Evolutionary conservation across 2,888 invertebrate genomes (phyloP).

Genomic region (Drosophila emarginata): DNA sequence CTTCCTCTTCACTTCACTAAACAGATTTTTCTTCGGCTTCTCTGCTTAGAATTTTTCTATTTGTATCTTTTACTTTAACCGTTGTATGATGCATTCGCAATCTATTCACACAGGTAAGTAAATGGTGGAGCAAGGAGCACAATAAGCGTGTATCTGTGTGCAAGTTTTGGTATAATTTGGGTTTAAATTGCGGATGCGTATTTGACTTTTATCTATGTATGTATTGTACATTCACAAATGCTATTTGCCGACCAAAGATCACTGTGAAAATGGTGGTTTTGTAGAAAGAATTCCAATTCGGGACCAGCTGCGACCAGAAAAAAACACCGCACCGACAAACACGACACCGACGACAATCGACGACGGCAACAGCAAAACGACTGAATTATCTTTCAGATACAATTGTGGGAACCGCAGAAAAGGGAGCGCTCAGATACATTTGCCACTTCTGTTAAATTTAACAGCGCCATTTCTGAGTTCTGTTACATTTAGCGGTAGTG

Average conservation of each 20-base stretch:
- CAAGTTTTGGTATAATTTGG: conserved; percentile 20
- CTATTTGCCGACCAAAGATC: conserved; percentile 52
- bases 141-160: conserved; percentile 28
- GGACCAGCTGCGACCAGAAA: conserved; percentile 50
- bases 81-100: conserved; percentile 66
- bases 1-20: conserved; percentile 69
- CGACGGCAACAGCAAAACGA: conserved; percentile 68
- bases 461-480: neutral
- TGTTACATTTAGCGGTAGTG: neutral
- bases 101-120: conserved; percentile 60
- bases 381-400: conserved; percentile 49
- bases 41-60: conserved; percentile 67
- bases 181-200: conserved; percentile 34
- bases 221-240: conserved; percentile 34
- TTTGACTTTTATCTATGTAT: conserved; percentile 38
- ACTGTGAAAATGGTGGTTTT: conserved; percentile 50
- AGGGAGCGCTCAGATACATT: conserved; percentile 16
- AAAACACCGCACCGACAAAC: conserved; percentile 56
- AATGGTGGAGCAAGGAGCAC: conserved; percentile 24
- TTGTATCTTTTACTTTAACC: conserved; percentile 68
- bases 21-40: conserved; percentile 56
- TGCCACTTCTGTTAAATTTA: conserved; percentile 10
- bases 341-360: conserved; percentile 45
- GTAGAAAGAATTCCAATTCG: conserved; percentile 51
- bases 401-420: conserved; percentile 11